These are phyloP conservation scores for Natator depressus DNA, from an alignment of 2,113 vertebrate species.

Conservation along the genomic window DNA sequence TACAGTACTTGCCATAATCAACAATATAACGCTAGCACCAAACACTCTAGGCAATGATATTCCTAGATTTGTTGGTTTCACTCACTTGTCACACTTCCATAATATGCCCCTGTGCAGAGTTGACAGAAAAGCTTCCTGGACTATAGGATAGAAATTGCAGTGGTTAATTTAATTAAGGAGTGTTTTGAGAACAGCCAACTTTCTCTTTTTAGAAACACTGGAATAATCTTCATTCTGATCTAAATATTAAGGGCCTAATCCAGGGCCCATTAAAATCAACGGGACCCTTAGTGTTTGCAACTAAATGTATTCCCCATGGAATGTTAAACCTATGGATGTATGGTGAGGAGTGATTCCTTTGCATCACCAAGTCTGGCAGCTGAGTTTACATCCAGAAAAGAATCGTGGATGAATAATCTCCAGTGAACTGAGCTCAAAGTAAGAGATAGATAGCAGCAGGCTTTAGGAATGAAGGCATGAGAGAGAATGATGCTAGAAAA, in stretches of 20 bases:
- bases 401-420: rapidly evolving
- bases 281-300: background rate
- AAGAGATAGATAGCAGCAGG: rapidly evolving
- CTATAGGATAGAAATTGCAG: background rate
- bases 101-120: background rate
- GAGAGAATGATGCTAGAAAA: rapidly evolving
- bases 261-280: background rate
- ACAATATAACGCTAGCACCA: background rate
- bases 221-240: rapidly evolving
- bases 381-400: background rate
- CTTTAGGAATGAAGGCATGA: rapidly evolving
- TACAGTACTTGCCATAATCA: background rate
- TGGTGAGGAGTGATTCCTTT: background rate
- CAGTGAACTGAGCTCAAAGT: background rate
- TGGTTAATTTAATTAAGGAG: background rate
- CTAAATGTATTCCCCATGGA: background rate
- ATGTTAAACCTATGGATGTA: rapidly evolving
- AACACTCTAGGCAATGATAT: background rate
- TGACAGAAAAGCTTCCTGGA: background rate
- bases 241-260: background rate
- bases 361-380: background rate
- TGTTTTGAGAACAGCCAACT: rapidly evolving
- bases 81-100: background rate
- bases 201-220: background rate
- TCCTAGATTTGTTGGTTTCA: background rate